These are phyloP conservation scores for Aix galericulata DNA, from an alignment of 2,113 vertebrate species.

Conservation along the genomic window DNA sequence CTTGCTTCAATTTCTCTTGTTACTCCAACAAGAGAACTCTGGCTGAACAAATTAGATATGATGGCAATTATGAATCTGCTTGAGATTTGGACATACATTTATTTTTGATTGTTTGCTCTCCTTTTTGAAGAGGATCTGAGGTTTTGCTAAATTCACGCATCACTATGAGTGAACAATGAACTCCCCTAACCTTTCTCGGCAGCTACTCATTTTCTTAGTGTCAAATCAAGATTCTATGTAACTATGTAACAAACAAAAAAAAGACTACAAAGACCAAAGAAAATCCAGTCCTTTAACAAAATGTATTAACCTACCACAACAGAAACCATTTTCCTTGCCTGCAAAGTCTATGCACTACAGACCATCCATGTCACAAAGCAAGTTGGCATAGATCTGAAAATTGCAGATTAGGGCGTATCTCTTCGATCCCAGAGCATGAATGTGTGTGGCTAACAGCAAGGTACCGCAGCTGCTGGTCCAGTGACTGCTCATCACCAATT, in stretches of 20 bases:
- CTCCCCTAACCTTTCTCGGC: background rate
- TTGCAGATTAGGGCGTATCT: no score
- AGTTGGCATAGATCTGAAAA: background rate
- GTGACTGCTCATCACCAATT: background rate
- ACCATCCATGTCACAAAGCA: background rate
- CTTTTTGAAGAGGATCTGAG: background rate
- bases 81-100: background rate
- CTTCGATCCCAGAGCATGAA: background rate
- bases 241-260: background rate
- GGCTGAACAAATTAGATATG: background rate
- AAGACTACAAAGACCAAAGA: background rate
- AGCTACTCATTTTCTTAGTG: background rate
- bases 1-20: background rate
- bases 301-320: background rate
- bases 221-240: background rate
- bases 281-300: background rate
- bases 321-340: background rate
- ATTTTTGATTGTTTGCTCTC: background rate
- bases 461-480: background rate
- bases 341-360: background rate
- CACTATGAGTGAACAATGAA: background rate
- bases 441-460: background rate
- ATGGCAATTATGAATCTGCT: background rate
- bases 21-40: background rate
- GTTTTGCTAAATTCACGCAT: background rate